phyloP scores from a whole-genome alignment of 2,888 invertebrate genomes.

The Tenthredo amoena region DNA sequence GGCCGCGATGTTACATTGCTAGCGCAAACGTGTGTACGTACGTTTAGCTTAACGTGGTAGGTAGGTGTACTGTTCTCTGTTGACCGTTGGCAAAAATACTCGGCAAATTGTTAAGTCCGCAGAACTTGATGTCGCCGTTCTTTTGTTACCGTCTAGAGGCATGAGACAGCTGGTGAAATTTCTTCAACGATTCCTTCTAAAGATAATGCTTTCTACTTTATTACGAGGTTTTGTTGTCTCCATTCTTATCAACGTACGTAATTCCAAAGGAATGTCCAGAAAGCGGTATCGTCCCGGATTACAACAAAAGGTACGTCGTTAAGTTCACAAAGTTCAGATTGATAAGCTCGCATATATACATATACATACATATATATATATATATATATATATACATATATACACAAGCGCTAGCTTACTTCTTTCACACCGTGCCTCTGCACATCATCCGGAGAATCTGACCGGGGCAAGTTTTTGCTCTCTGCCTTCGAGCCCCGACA shows the following conservation, averaged over 20 bases:
- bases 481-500: background rate
- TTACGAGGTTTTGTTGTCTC: slow-evolving; percentile 39
- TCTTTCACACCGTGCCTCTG: slow-evolving; percentile 37
- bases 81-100: slow-evolving; percentile 27
- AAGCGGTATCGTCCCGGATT: slow-evolving; percentile 7
- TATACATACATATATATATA: too few species aligned
- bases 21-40: background rate
- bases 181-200: slow-evolving; percentile 43
- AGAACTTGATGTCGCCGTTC: background rate
- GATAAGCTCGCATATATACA: slow-evolving; percentile 16
- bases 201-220: slow-evolving; percentile 49
- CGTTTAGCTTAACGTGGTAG: background rate
- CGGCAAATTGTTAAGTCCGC: slow-evolving; percentile 2
- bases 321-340: slow-evolving; percentile 49
- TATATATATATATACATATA: background rate
- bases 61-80: background rate
- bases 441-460: slow-evolving; percentile 46
- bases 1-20: slow-evolving; percentile 48
- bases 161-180: slow-evolving; percentile 30
- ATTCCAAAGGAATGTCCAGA: slow-evolving; percentile 9
- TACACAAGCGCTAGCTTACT: background rate
- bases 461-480: slow-evolving; percentile 44
- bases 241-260: slow-evolving; percentile 41
- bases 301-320: slow-evolving; percentile 23
- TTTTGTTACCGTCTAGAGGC: slow-evolving; percentile 16